Evolutionary conservation across 2,113 vertebrate species (phyloP), one percentile per base, ranked within the genome.

Genomic region (Pterocles orientalis): DNA sequence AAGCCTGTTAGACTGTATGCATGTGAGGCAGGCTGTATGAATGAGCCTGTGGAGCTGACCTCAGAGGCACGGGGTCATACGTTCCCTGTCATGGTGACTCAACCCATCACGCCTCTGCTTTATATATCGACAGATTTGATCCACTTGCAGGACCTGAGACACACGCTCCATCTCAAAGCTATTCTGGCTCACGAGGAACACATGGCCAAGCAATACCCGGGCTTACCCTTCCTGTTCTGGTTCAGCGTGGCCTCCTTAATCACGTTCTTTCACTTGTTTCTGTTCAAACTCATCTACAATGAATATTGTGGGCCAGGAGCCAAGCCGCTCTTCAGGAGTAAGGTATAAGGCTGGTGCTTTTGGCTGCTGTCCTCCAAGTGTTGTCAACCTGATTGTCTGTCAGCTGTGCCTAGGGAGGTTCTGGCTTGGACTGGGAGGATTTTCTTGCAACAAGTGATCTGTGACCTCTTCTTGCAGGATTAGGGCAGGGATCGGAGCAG

Each of bases 231-330:
- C 98, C 97, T 99, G 25, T 99, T 99, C 98, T 99, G 99, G 99
- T 99, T 99, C 98, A 99, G 99, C 14, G 99, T 99, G 97, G 99
- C 99, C 23, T 99, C 99, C 14, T 98, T 99, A 94, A 99, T 99
- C 97, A 99, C 99, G 1, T 98, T 99, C 70, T 99, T 99, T 98
- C 99, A 99, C 97, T 98, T 99, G 51, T 99, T 99, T 98, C 98
- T 99, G 94, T 99, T 99, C 98, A 99, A 99, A 96, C 99, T 99
- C 92, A 99, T 99, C 96, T 99, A 99, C 98, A 99, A 99, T 0
- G 99, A 99, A 96, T 99, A 99, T 95, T 99, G 99, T 9, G 99
- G 99, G 80, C 99, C 99, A 0, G 99, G 99, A 11, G 99, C 99
- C 83, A 99, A 99, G 98, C 99, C 99, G 0, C 98, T 99, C 97